These are phyloP conservation scores for Pyrocephalus nanus DNA, from an alignment of 2,797 vertebrate species.

Conservation along the genomic window DNA sequence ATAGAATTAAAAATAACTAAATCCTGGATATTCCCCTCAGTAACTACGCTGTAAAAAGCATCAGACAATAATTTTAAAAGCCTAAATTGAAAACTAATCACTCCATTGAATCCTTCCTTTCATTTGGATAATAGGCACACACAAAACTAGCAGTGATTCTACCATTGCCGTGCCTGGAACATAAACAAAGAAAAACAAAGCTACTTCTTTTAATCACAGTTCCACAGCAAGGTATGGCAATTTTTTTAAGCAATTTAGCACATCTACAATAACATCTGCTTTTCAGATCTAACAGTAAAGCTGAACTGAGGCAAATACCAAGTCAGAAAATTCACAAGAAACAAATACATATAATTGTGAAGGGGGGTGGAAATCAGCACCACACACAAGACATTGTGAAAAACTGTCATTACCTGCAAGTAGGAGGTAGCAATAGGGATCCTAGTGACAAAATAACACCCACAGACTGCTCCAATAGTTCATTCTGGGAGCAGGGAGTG, in stretches of 20 bases:
- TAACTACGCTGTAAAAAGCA: conserved; percentile 31
- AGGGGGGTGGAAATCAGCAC: background rate
- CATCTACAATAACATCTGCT: background rate
- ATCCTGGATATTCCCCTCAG: conserved; percentile 31
- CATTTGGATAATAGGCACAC: conserved; percentile 40
- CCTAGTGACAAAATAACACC: background rate
- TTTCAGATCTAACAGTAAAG: background rate
- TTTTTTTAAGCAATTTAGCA: background rate
- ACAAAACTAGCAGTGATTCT: background rate
- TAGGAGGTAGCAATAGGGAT: background rate
- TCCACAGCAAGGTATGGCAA: background rate
- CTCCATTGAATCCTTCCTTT: conserved; percentile 47
- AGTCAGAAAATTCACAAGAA: background rate
- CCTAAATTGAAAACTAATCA: conserved; percentile 62
- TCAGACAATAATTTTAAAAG: conserved; percentile 49
- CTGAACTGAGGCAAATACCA: background rate
- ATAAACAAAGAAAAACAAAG: conserved; percentile 9
- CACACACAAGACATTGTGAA: background rate
- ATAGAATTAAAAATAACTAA: conserved; percentile 52
- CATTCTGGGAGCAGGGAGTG: rapidly evolving
- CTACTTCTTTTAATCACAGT: conserved; percentile 23
- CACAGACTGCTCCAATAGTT: background rate
- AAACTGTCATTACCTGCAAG: background rate
- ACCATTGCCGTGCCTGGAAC: background rate
- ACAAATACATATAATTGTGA: rapidly evolving